Percentiles rank a stretch among this genome's conserved stretches.
Conservation (phyloP, 2,113 vertebrate genomes). For the Gorsachius goisagi region DNA sequence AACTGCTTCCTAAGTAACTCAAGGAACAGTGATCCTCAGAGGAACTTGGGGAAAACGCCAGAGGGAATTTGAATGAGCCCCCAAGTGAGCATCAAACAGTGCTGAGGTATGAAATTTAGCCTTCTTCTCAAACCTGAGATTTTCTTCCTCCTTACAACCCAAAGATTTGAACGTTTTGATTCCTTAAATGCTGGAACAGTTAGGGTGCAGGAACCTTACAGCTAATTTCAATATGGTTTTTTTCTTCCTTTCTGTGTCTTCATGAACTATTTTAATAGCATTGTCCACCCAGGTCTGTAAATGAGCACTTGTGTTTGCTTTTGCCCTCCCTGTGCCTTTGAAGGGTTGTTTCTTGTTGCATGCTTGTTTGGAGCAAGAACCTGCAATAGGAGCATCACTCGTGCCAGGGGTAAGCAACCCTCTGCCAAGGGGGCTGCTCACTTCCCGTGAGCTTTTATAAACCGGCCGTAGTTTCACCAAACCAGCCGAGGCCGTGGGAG, state of each 20-base stretch:
- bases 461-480: neutral
- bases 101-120: neutral
- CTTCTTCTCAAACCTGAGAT: neutral
- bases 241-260: neutral
- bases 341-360: neutral
- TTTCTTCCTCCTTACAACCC: neutral
- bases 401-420: neutral
- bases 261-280: neutral
- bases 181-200: neutral
- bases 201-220: neutral
- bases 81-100: neutral
- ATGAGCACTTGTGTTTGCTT: neutral
- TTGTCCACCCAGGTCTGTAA: accelerated
- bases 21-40: neutral
- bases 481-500: neutral
- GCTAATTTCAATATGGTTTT: neutral
- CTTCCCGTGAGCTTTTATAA: neutral
- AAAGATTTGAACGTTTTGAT: neutral
- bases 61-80: neutral
- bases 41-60: neutral
- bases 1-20: neutral
- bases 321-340: neutral
- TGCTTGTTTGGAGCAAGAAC: neutral
- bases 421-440: accelerated
- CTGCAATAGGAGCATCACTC: neutral